Evolutionary conservation across 2,797 vertebrate genomes (phyloP).

Genomic region (Eupleurogrammus muticus): DNA sequence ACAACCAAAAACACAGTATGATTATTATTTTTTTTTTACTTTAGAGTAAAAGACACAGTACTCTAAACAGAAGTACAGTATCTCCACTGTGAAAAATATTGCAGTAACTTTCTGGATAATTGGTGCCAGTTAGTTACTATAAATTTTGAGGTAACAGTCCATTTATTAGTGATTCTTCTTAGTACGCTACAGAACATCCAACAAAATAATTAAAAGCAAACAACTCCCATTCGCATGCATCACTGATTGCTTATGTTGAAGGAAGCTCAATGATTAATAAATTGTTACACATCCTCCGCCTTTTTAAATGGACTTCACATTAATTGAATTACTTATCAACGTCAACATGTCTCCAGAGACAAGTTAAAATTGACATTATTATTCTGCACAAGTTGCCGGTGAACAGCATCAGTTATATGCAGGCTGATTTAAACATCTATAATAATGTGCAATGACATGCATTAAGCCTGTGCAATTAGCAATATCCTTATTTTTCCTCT

Average conservation of each 20-base stretch:
- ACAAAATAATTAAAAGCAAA: background rate
- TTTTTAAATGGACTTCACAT: slow-evolving; percentile 10
- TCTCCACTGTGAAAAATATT: too few relatives aligned
- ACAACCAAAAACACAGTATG: too few relatives aligned
- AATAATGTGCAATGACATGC: background rate
- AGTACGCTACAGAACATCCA: background rate
- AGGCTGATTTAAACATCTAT: background rate
- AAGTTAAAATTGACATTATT: background rate
- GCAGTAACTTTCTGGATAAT: too few relatives aligned
- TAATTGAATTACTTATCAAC: background rate
- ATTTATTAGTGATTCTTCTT: too few relatives aligned
- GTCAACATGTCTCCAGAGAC: background rate
- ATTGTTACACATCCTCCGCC: background rate
- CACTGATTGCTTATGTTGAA: background rate
- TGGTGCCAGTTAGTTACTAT: too few relatives aligned
- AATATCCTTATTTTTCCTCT: background rate
- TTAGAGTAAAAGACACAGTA: too few relatives aligned
- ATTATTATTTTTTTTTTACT: too few relatives aligned
- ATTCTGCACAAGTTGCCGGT: background rate
- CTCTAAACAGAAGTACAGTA: too few relatives aligned
- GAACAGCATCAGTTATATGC: background rate
- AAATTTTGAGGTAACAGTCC: too few relatives aligned
- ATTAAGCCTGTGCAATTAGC: background rate
- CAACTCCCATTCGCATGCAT: background rate
- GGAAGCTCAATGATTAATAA: too few relatives aligned